These are phyloP conservation scores for Hippocampus zosterae DNA, from an alignment of 2,113 vertebrate genomes.

Conservation along the genomic window DNA sequence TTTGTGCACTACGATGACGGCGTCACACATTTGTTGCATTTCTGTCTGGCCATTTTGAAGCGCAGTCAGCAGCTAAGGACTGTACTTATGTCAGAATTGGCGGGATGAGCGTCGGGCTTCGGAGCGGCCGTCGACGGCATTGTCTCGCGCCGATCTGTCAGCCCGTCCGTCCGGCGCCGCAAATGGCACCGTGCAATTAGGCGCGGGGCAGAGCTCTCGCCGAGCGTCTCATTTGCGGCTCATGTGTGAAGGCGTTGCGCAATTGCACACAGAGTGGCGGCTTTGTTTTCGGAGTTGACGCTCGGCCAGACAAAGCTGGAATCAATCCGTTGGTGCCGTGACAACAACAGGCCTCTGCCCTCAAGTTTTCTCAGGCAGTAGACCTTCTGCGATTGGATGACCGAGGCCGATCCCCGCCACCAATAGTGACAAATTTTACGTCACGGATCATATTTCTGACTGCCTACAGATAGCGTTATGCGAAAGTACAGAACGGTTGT, in stretches of 20 bases:
- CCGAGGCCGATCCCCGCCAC: too few species aligned
- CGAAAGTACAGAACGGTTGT: too few species aligned
- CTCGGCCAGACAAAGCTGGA: constrained; percentile 30
- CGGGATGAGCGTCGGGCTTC: constrained; percentile 30
- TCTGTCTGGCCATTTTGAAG: not conserved
- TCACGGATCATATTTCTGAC: too few species aligned
- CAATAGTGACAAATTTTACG: too few species aligned
- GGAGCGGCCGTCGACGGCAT: constrained; percentile 46
- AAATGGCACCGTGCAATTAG: constrained; percentile 54
- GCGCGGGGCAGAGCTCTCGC: constrained; percentile 25
- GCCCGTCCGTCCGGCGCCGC: constrained; percentile 34
- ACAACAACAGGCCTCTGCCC: constrained; percentile 45
- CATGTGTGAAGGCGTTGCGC: constrained; percentile 31
- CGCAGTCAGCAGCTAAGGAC: constrained; percentile 13
- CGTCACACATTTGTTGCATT: not conserved
- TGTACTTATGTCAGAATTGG: constrained; percentile 43
- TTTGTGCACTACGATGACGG: not conserved
- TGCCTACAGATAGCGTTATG: too few species aligned
- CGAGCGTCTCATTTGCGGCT: constrained; percentile 39
- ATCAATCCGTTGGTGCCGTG: constrained; percentile 26
- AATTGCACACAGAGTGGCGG: constrained; percentile 34
- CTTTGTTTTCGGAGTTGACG: constrained; percentile 54
- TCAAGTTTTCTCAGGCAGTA: constrained; percentile 23
- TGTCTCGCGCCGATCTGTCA: constrained; percentile 38
- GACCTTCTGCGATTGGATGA: not conserved